A percentile compares a stretch with the other conserved stretches of the same genome.
phyloP scores from a whole-genome alignment of 37 sponge, comb jelly and placozoan genomes.

The Theonella swinhoei region DNA sequence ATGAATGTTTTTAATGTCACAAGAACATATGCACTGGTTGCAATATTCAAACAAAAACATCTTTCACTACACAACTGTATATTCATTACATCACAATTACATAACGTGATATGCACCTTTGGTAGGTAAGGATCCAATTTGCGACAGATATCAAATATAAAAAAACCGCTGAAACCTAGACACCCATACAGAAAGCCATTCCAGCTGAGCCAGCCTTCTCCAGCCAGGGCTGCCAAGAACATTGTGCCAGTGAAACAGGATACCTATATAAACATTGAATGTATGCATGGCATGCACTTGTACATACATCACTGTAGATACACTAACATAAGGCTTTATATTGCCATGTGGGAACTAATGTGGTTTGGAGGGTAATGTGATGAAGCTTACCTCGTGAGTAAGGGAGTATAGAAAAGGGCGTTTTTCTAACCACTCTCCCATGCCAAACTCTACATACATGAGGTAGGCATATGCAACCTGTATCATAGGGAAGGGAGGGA shows the following conservation, averaged over 20 bases:
- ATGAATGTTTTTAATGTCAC: no score
- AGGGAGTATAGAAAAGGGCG: constrained; percentile 66
- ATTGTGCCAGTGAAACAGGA: constrained; percentile 49
- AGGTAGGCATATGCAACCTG: constrained; percentile 69
- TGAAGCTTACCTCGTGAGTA: constrained; percentile 41
- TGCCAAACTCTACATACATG: constrained; percentile 91
- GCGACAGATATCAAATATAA: constrained; percentile 85
- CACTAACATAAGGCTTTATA: background rate
- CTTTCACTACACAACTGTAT: no score
- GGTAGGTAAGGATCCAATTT: constrained; percentile 82
- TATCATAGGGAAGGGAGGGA: background rate
- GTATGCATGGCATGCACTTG: background rate
- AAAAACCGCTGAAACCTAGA: constrained; percentile 80
- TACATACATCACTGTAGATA: constrained; percentile 6
- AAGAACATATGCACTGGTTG: no score
- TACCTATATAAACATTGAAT: no score
- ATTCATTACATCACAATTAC: no score
- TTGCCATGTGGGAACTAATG: background rate
- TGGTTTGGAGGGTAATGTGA: no score
- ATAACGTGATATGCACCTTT: constrained; percentile 49
- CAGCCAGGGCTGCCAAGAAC: constrained; percentile 59
- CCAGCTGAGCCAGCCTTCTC: constrained; percentile 38
- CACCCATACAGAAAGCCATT: constrained; percentile 45
- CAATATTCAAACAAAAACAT: no score
- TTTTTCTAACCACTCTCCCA: constrained; percentile 75